A percentile compares a stretch with the other conserved stretches of the same genome.
These are phyloP conservation scores for Equus przewalskii DNA, from an alignment of 2,113 vertebrate genomes.

Conservation along the genomic window DNA sequence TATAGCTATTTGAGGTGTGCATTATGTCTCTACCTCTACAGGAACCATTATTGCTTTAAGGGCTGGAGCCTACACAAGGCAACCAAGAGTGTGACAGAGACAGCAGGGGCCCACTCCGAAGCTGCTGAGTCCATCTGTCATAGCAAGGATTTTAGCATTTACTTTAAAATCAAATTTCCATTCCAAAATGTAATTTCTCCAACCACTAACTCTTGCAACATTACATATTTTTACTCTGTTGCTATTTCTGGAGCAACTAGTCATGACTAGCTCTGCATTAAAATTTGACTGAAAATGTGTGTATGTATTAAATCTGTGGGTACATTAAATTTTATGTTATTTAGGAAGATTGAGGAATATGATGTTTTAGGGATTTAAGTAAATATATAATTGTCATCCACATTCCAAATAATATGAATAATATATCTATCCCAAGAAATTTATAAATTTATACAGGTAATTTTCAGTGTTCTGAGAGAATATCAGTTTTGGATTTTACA, in stretches of 20 bases:
- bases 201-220: background rate
- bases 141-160: slow-evolving; percentile 43
- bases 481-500: background rate
- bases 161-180: slow-evolving; percentile 69
- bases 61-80: background rate
- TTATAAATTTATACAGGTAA: background rate
- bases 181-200: slow-evolving; percentile 66
- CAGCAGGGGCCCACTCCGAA: slow-evolving; percentile 67
- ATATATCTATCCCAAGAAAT: background rate
- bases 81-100: slow-evolving; percentile 42
- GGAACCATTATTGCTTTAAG: slow-evolving; percentile 73
- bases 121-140: slow-evolving; percentile 76
- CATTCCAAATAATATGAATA: background rate
- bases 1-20: slow-evolving; percentile 52
- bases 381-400: background rate
- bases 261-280: background rate
- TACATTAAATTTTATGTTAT: background rate
- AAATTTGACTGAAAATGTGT: background rate
- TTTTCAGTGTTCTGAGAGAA: slow-evolving; percentile 4
- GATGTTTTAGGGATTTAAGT: background rate
- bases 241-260: slow-evolving; percentile 65
- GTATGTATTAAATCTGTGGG: background rate
- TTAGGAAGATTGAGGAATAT: background rate
- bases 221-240: slow-evolving; percentile 42
- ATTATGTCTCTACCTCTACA: slow-evolving; percentile 58